Percentiles rank a stretch among this genome's conserved stretches.
These are phyloP conservation scores for Elymnias hypermnestra DNA, from an alignment of 1,140 invertebrate species.

Conservation along the genomic window DNA sequence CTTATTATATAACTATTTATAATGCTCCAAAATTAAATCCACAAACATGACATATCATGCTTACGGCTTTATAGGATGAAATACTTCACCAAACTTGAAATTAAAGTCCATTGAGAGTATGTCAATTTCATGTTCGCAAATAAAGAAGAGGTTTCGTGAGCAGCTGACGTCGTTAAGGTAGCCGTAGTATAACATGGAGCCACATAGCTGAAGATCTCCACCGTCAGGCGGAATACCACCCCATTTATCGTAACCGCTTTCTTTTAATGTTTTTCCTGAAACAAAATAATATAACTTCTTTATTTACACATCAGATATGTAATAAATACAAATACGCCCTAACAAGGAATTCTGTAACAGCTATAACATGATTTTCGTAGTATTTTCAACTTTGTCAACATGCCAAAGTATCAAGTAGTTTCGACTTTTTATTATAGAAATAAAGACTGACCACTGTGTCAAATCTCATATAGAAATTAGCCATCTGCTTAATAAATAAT, in stretches of 20 bases:
- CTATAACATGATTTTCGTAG: too few species aligned
- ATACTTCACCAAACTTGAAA: conserved; percentile 25
- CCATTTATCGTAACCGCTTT: conserved; percentile 50
- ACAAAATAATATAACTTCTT: too few species aligned
- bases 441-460: too few species aligned
- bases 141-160: conserved; percentile 38
- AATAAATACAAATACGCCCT: too few species aligned
- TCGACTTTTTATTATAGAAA: too few species aligned
- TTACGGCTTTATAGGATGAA: conserved; percentile 6
- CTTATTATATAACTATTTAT: neutral
- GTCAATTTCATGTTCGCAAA: conserved; percentile 56
- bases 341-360: too few species aligned
- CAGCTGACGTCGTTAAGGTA: conserved; percentile 50
- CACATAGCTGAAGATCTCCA: conserved; percentile 37
- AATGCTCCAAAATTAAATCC: neutral
- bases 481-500: too few species aligned
- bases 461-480: too few species aligned
- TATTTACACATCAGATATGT: too few species aligned
- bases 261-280: conserved; percentile 36
- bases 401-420: too few species aligned
- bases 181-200: conserved; percentile 56
- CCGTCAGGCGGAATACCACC: conserved; percentile 44
- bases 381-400: too few species aligned
- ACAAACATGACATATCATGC: neutral
- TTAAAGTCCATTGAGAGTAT: conserved; percentile 13